These are phyloP conservation scores for Ischnura elegans DNA, from an alignment of 2,888 invertebrate species.

Conservation along the genomic window DNA sequence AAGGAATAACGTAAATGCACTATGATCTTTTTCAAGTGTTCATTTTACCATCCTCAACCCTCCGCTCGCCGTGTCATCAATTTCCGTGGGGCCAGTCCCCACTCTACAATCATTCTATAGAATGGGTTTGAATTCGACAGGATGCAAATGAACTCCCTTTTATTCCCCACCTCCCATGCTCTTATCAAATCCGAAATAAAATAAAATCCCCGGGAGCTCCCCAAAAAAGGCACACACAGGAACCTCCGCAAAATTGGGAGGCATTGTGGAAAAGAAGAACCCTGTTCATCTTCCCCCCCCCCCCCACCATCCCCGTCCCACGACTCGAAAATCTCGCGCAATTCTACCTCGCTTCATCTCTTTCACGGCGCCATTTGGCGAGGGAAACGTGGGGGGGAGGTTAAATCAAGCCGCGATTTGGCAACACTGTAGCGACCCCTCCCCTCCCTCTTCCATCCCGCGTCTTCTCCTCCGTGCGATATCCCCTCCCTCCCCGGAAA, in stretches of 20 bases:
- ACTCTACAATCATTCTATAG: background rate
- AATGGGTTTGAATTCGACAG: background rate
- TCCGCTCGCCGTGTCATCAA: background rate
- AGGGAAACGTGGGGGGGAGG: background rate
- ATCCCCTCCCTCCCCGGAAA: background rate
- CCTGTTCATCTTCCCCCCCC: background rate
- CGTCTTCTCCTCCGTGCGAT: background rate
- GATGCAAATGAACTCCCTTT: too few relatives aligned
- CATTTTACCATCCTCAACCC: background rate
- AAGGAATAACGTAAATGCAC: too few relatives aligned
- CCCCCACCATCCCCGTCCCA: background rate
- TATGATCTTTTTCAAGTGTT: too few relatives aligned
- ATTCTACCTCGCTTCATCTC: slow-evolving; percentile 9
- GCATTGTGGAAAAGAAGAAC: background rate
- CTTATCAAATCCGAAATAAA: background rate
- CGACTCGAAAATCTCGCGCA: background rate
- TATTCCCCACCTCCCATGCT: too few relatives aligned
- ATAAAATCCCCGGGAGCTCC: background rate
- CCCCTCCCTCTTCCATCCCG: background rate
- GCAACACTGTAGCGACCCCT: background rate
- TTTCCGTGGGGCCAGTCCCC: background rate
- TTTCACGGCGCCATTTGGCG: slow-evolving; percentile 2
- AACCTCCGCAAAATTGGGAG: slow-evolving; percentile 13
- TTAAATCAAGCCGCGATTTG: background rate
- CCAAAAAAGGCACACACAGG: background rate